Conservation (phyloP, 2,888 invertebrate species). For the Anodontia alba region DNA sequence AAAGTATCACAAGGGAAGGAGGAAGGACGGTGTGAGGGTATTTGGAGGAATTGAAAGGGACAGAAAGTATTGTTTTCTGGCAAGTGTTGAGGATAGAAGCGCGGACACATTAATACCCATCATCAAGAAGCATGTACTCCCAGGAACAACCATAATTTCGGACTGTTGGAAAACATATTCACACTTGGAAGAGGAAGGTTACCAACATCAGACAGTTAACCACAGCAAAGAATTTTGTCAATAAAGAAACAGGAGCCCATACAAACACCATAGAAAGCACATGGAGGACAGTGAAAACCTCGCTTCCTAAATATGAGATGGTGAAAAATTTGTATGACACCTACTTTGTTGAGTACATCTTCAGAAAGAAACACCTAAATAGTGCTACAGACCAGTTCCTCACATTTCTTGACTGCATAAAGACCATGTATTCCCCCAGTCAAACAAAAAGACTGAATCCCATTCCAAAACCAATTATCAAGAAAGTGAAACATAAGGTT, state of each 20-base stretch:
- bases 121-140: slow-evolving; percentile 12
- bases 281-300: slow-evolving; percentile 23
- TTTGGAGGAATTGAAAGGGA: slow-evolving; percentile 12
- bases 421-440: background rate
- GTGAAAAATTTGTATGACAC: slow-evolving; percentile 19
- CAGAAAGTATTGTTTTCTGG: background rate
- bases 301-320: slow-evolving; percentile 3
- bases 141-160: slow-evolving; percentile 18
- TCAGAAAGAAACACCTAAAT: background rate
- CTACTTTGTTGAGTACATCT: slow-evolving; percentile 7
- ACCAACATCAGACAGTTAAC: slow-evolving; percentile 14
- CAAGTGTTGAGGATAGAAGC: slow-evolving; percentile 3
- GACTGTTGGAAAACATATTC: slow-evolving; percentile 28
- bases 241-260: slow-evolving; percentile 16
- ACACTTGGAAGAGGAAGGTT: background rate
- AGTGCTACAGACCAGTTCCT: background rate
- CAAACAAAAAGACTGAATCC: background rate
- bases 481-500: background rate
- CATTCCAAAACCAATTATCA: background rate
- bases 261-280: slow-evolving; percentile 26
- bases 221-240: slow-evolving; percentile 6
- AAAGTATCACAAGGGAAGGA: slow-evolving; percentile 12
- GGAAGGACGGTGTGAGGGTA: slow-evolving; percentile 17
- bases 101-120: background rate
- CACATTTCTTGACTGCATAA: background rate